phyloP scores from a whole-genome alignment of 2,888 invertebrate genomes.

The Empis livida region DNA sequence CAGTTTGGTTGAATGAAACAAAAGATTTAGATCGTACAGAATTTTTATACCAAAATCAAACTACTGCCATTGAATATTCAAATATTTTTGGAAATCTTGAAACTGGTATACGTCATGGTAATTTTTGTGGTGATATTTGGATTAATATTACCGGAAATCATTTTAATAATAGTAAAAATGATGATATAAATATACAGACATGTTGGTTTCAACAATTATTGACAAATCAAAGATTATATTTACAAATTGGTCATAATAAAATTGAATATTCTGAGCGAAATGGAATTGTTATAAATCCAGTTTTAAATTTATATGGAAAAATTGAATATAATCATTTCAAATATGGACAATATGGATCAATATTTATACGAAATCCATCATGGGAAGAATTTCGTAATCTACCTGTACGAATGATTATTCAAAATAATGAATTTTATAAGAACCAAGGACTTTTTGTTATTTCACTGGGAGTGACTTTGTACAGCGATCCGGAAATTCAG shows the following conservation, averaged over 20 bases:
- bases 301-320: constrained; percentile 60
- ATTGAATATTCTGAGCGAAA: constrained; percentile 66
- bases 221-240: constrained; percentile 38
- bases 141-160: constrained; percentile 88
- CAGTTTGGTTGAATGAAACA: constrained; percentile 83
- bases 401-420: constrained; percentile 56
- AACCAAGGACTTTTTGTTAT: constrained; percentile 84
- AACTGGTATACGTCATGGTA: constrained; percentile 81
- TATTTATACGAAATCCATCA: constrained; percentile 70
- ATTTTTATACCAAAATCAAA: constrained; percentile 69
- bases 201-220: constrained; percentile 51
- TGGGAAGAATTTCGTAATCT: constrained; percentile 68
- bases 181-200: constrained; percentile 68
- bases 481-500: constrained; percentile 69
- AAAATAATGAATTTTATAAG: constrained; percentile 78
- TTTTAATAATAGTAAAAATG: constrained; percentile 66
- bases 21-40: constrained; percentile 46
- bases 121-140: constrained; percentile 74
- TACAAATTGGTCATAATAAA: constrained; percentile 77
- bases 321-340: constrained; percentile 85
- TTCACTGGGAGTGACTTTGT: constrained; percentile 76
- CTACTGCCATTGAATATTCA: constrained; percentile 75
- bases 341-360: constrained; percentile 66
- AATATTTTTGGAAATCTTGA: constrained; percentile 78
- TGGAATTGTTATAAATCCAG: constrained; percentile 66